A percentile compares a stretch with the other conserved stretches of the same genome.
phyloP scores from a whole-genome alignment of 2,797 vertebrate species.

The Balearica regulorum region DNA sequence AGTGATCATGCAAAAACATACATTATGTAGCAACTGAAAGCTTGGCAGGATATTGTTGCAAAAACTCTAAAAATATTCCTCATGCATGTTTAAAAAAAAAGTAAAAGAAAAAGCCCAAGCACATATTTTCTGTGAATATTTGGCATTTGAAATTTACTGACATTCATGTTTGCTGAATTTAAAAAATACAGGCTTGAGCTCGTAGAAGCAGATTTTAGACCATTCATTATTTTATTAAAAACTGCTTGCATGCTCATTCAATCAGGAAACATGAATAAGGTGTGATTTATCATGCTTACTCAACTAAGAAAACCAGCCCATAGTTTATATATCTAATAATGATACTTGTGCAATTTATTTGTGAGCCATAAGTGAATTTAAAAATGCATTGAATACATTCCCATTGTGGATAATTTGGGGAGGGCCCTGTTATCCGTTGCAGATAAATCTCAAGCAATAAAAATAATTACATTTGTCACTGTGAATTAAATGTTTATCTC shows the following conservation, averaged over 20 bases:
- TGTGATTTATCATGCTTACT: background rate
- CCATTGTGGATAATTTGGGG: background rate
- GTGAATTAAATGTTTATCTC: slow-evolving; percentile 2
- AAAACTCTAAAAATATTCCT: background rate
- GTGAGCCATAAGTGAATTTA: background rate
- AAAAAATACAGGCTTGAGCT: background rate
- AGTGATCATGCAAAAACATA: background rate
- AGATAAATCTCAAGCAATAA: background rate
- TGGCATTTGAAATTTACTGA: background rate
- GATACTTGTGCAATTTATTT: background rate
- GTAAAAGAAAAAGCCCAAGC: background rate
- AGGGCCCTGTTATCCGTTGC: background rate
- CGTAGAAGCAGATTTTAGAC: background rate
- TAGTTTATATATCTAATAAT: background rate
- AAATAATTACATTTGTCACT: background rate
- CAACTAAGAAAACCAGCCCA: background rate
- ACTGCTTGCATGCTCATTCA: background rate
- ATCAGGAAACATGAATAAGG: background rate
- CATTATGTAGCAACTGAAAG: background rate
- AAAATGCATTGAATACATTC: background rate
- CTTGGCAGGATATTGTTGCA: background rate
- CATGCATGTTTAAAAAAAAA: background rate
- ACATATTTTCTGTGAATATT: background rate
- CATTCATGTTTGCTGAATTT: background rate
- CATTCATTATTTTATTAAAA: background rate